Evolutionary conservation across 1,140 invertebrate genomes (phyloP), one percentile per base, ranked within the genome.

Genomic region (Drosophila sulfurigaster): DNA sequence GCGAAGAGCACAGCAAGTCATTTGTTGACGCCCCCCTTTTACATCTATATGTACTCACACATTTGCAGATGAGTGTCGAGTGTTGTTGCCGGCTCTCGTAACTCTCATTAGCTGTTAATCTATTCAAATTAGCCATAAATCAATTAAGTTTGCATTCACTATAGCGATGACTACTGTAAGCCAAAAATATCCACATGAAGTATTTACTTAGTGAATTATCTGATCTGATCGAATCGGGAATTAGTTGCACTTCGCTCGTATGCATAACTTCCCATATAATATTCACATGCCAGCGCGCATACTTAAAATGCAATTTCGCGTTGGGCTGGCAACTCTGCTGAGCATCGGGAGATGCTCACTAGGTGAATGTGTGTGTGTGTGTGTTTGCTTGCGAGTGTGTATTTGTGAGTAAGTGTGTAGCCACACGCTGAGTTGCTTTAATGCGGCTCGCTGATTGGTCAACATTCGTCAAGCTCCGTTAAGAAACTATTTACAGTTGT

Each of bases 71-170:
- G 43, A 65, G 54, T 35, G 52, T 58, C 38, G 51, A 58, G 8
- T 65, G 48, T 65, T 59, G 59, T 59, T 71, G 78, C 74, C 74
- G 81, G 81, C 79, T 85, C 71, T 70, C 16, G 68, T 58, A 66
- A 43, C 71, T 78, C 75, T 81, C 82, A 82, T 82, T 76, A 87
- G 70, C 70, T 78, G 76, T 70, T 80, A 88, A 87, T 87, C 73
- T 88, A 83, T 83, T 78, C 77, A 88, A 88, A 80, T 87, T 80
- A 88, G 80, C 85, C 74, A 83, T 78, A 87, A 88, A 83, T 87
- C 83, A 87, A 83, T 88, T 83, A 82, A 74, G 38, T 75, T 65
- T 28, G 54, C 51, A 66, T 51, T 25, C 41, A 15, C 25, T 13
- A 30, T 52, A 49, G 32, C 64, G 65, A 54, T 66, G 75, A 87